Evolutionary conservation across 2,888 invertebrate species (phyloP), one percentile per base, ranked within the genome.

Genomic region (Sthenelais limicola): DNA sequence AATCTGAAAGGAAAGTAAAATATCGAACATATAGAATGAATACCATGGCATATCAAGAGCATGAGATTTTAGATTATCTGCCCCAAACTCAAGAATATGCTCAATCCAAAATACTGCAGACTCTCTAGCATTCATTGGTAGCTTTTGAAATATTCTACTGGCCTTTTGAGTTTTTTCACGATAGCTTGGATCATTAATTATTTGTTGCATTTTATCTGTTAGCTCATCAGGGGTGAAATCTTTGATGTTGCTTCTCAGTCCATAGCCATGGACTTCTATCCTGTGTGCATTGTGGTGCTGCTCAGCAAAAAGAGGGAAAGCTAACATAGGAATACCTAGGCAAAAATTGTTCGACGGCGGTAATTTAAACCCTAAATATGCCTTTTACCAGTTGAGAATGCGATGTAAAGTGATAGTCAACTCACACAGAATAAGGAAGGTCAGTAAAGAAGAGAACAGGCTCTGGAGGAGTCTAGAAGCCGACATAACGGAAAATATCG

Each of bases 251-350:
- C n/a, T 43, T 28, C n/a, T 12, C 15, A 69, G 24, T 1, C 70
- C 70, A 47, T 43, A 70, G 3, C 56, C 56, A 15, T 70, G 35
- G 26, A 7, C 15, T 1, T 21, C 56, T 1, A 70, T 56, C 18
- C 54, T n/a, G 30, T 26, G 33, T 18, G 68, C 68, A 68, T 68
- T 68, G 33, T 52, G 38, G 9, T 32, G 52, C 33, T 68, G 68
- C 35, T 68, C 68, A 9, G 24, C 68, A 51, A 4, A 51, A 2
- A 68, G 32, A 3, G 68, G 52, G 38, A 68, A 68, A n/a, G 51
- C 68, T 26, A 68, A 30, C 68, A 68, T 68, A 1, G 68, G 68
- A n/a, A 68, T 35, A 18, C 70, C 70, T 56, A 56, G 70, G 30
- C 56, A 70, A 21, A 70, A n/a, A n/a, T n/a, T n/a, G n/a, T n/a